Conservation (phyloP, 2,113 vertebrate genomes). For the Hippolais icterina region DNA sequence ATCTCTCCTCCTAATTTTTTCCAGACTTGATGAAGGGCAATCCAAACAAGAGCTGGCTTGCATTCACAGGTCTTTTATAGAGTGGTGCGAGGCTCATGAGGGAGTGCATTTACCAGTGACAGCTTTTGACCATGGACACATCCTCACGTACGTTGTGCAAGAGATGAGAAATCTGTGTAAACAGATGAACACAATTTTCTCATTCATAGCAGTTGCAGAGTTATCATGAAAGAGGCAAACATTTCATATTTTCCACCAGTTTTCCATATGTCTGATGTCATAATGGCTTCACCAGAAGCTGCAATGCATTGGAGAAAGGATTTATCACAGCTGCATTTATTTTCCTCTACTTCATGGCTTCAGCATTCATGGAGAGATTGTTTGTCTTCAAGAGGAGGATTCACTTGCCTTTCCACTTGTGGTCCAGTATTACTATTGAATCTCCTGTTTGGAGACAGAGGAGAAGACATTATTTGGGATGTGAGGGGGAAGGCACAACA, state of each 20-base stretch:
- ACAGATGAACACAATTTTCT: constrained; percentile 46
- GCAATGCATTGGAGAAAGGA: constrained; percentile 25
- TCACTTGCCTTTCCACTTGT: constrained; percentile 68
- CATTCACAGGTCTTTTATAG: constrained; percentile 8
- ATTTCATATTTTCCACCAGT: constrained; percentile 30
- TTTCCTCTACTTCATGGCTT: constrained; percentile 53
- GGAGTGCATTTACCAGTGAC: background rate
- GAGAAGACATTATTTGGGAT: background rate
- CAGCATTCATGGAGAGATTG: background rate
- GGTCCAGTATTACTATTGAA: constrained; percentile 21
- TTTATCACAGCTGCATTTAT: constrained; percentile 44
- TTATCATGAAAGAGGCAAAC: constrained; percentile 24
- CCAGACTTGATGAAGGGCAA: constrained; percentile 13
- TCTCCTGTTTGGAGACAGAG: constrained; percentile 65
- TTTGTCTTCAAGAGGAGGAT: background rate
- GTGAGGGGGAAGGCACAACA: background rate
- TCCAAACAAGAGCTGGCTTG: constrained; percentile 47
- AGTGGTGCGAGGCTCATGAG: constrained; percentile 3
- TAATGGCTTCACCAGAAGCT: constrained; percentile 47
- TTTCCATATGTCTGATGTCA: constrained; percentile 40
- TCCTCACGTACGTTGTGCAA: constrained; percentile 21
- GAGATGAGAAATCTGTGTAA: constrained; percentile 40
- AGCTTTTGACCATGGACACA: constrained; percentile 25
- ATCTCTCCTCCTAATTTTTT: constrained; percentile 26
- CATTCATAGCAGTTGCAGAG: background rate